Conservation (phyloP, 2,113 vertebrate species). For the Bujurquina vittata region DNA sequence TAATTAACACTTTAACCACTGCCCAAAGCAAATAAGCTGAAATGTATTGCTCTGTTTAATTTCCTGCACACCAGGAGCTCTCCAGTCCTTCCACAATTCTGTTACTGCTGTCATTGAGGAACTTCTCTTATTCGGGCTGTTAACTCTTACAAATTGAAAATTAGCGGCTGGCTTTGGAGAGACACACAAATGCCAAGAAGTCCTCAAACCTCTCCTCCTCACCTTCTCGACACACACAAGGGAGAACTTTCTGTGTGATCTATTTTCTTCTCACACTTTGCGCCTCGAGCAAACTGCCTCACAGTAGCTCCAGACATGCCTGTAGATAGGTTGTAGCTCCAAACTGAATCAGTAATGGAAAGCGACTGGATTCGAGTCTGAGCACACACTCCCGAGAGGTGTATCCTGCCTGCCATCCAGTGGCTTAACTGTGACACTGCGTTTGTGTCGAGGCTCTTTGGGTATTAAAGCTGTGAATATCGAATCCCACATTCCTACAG, state of each 20-base stretch:
- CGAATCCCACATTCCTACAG: background rate
- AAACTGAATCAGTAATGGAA: background rate
- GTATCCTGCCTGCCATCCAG: conserved; percentile 55
- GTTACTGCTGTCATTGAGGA: background rate
- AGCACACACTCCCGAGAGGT: background rate
- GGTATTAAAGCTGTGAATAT: background rate
- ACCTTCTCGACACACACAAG: background rate
- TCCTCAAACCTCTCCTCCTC: background rate
- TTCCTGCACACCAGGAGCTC: background rate
- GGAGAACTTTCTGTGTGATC: background rate
- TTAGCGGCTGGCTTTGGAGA: conserved; percentile 1
- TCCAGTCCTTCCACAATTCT: background rate
- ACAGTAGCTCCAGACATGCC: conserved; percentile 6
- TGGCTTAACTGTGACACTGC: conserved; percentile 26
- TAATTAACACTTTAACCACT: background rate
- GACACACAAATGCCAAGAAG: conserved; percentile 10
- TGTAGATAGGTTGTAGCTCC: background rate
- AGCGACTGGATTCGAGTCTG: background rate
- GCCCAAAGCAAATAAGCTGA: background rate
- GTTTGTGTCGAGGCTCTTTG: background rate
- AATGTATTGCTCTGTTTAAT: background rate
- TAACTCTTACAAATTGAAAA: background rate
- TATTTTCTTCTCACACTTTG: conserved; percentile 13
- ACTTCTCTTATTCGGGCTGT: background rate
- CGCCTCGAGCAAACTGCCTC: conserved; percentile 22